Percentiles rank a stretch among this genome's conserved stretches.
Evolutionary conservation across 1,140 invertebrate genomes (phyloP).

Genomic region (Chelonus insularis): DNA sequence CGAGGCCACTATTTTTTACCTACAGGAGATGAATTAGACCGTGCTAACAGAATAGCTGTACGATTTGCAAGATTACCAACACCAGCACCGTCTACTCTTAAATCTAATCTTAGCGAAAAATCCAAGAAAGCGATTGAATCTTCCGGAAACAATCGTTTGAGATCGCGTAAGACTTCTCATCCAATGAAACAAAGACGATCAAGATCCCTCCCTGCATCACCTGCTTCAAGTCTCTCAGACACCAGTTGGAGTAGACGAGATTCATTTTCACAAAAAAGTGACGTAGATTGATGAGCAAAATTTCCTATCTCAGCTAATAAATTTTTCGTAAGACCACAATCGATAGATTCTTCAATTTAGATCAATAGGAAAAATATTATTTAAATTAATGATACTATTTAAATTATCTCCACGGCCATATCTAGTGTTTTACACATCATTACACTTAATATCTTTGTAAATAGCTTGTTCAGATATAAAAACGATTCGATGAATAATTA

Average conservation of each 20-base stretch:
- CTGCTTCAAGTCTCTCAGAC: constrained; percentile 10
- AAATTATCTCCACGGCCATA: too few species aligned
- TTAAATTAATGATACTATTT: too few species aligned
- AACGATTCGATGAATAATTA: too few species aligned
- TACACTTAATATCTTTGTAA: too few species aligned
- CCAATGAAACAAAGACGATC: constrained; percentile 22
- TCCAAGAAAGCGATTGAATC: constrained; percentile 17
- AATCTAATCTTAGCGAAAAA: constrained; percentile 27
- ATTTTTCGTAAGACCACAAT: too few species aligned
- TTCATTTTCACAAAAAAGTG: too few species aligned
- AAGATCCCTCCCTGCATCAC: constrained; percentile 28
- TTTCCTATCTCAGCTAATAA: too few species aligned
- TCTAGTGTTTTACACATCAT: too few species aligned
- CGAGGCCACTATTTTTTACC: constrained; percentile 48
- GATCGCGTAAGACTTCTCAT: constrained; percentile 5
- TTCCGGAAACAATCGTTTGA: constrained; percentile 25
- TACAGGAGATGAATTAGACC: constrained; percentile 37
- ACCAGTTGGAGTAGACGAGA: background rate
- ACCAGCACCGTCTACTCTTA: constrained; percentile 30
- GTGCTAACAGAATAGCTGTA: constrained; percentile 40
- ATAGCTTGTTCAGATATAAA: too few species aligned
- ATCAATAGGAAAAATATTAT: too few species aligned
- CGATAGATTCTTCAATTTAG: too few species aligned
- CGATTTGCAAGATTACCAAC: constrained; percentile 45
- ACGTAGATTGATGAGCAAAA: too few species aligned